Conservation (phyloP, 2,888 invertebrate species). For the Keiferia lycopersicella region DNA sequence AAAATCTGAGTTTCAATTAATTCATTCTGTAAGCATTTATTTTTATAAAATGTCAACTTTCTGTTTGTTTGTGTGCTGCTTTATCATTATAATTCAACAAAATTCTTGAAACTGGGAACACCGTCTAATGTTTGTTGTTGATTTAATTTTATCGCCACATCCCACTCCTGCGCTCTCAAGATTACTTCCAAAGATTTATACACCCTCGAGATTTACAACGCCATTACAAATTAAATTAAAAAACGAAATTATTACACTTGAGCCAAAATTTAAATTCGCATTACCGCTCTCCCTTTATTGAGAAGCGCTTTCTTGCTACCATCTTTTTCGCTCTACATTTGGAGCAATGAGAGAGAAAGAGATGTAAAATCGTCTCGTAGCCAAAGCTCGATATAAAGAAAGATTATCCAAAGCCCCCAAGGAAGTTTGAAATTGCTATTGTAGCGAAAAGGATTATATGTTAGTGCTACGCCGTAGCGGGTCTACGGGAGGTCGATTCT, state of each 20-base stretch:
- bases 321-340: conserved; percentile 39
- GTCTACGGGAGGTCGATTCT: conserved; percentile 63
- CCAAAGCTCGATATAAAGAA: conserved; percentile 80
- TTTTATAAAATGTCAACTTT: too few relatives aligned
- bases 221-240: conserved; percentile 80
- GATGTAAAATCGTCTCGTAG: conserved; percentile 47
- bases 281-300: conserved; percentile 77
- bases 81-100: too few relatives aligned
- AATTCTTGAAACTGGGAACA: background rate
- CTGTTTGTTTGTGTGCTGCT: background rate
- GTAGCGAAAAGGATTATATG: conserved; percentile 83
- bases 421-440: conserved; percentile 83
- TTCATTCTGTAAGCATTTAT: too few relatives aligned
- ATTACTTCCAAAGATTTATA: conserved; percentile 56
- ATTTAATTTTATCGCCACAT: conserved; percentile 21
- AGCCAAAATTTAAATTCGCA: conserved; percentile 80
- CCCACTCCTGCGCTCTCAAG: conserved; percentile 36
- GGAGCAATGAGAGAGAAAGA: conserved; percentile 43
- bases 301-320: conserved; percentile 67
- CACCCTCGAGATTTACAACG: conserved; percentile 62
- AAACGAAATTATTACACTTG: conserved; percentile 79
- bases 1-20: too few relatives aligned
- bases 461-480: conserved; percentile 78
- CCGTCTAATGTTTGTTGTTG: conserved; percentile 11
- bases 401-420: conserved; percentile 82